Evolutionary conservation across 1,140 invertebrate species (phyloP), one percentile per base, ranked within the genome.

Genomic region (Microplitis mediator): DNA sequence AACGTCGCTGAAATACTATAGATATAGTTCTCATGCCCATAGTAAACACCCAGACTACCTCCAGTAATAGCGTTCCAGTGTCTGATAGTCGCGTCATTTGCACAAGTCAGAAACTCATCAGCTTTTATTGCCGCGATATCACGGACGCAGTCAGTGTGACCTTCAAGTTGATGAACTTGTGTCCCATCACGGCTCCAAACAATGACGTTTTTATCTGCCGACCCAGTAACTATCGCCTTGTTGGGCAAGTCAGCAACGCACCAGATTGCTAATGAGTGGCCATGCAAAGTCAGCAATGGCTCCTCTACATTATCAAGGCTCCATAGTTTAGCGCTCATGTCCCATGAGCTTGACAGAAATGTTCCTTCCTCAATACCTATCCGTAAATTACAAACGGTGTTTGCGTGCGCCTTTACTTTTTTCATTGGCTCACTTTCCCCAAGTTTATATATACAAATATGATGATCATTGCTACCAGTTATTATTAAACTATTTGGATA

Each of bases 241-340:
- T 90, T 88, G 2, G 83, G 76, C 1, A 93, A 79, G 68, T 91
- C 91, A 31, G 92, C 88, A 0, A 95, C 92, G 54, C 92, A 91
- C 97, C 97, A 99, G 11, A 99, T 95, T 32, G 97, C 95, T 31
- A 93, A 94, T 74, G 90, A 87, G 80, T 98, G 97, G 4, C 94
- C 96, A 76, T 87, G 88, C 2, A 95, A 87, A 2, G 91, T 91
- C 39, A 92, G 78, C 0, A 88, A 78, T 31, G 84, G 81, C 35
- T 88, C 82, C 39, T 87, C 83, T 1, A 88, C 82, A 74, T 90
- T 87, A 56, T 82, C 80, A 8, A 92, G 71, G 61, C 89, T 88
- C 96, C 96, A 98, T 16, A 97, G 86, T 79, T 92, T 91, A 0
- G 93, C 95, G 11, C 94, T 95, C 74, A 90, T 90, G 82, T 98